A percentile compares a stretch with the other conserved stretches of the same genome.
These are phyloP conservation scores for Luidia sarsii DNA, from an alignment of 53 echinoderm and acorn worm species.

Conservation along the genomic window DNA sequence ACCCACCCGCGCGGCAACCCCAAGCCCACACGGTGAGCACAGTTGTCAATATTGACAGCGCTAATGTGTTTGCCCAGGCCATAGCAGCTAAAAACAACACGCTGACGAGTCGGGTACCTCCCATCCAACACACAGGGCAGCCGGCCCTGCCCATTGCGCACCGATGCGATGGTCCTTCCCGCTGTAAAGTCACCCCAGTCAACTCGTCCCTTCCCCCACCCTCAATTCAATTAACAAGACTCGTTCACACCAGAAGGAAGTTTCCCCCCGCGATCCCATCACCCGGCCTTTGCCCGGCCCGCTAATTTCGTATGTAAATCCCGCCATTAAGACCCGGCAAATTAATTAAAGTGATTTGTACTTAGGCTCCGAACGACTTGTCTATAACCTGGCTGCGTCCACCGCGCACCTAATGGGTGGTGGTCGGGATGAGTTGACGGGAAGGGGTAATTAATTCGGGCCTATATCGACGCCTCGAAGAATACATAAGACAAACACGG, in stretches of 20 bases:
- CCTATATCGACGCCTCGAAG: neutral
- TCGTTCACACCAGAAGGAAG: too few species aligned
- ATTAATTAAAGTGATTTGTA: conserved; percentile 42
- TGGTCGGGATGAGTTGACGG: conserved; percentile 15
- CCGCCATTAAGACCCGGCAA: conserved; percentile 1
- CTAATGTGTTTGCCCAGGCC: conserved; percentile 57
- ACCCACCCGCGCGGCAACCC: conserved; percentile 49
- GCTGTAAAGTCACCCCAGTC: neutral
- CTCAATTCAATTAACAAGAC: too few species aligned
- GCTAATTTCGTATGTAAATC: conserved; percentile 23
- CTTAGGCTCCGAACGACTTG: too few species aligned
- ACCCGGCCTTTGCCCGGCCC: too few species aligned
- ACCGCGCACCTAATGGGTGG: neutral
- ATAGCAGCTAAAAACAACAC: conserved; percentile 56
- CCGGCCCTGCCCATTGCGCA: too few species aligned
- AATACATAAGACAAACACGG: conserved; percentile 26
- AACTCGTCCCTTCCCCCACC: neutral
- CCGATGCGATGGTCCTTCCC: conserved; percentile 45
- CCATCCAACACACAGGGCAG: neutral
- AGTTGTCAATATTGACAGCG: conserved; percentile 45
- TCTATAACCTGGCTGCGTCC: too few species aligned
- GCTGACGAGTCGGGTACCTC: conserved; percentile 16
- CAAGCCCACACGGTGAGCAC: conserved; percentile 48
- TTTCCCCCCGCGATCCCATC: too few species aligned
- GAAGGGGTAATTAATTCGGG: conserved; percentile 31